These are phyloP conservation scores for Dryomyza anilis DNA, from an alignment of 2,888 invertebrate genomes.

Conservation along the genomic window DNA sequence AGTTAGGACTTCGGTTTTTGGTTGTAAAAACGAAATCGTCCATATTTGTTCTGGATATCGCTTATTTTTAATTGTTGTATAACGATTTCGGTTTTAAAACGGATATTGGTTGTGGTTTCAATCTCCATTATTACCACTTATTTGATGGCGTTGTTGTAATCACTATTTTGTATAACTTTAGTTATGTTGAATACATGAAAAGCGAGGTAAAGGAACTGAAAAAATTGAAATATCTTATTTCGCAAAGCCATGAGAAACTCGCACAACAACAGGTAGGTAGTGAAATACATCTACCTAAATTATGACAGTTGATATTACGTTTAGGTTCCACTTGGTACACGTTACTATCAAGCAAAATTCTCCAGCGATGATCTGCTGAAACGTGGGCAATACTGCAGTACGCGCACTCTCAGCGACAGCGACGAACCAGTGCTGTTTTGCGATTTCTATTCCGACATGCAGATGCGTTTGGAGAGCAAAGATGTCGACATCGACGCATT, in stretches of 20 bases:
- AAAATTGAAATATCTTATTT: constrained; percentile 51
- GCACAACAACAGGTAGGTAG: constrained; percentile 52
- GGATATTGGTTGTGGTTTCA: no score
- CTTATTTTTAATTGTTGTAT: no score
- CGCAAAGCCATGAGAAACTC: constrained; percentile 52
- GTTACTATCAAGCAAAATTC: constrained; percentile 49
- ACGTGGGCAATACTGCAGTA: constrained; percentile 59
- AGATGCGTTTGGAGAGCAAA: constrained; percentile 58
- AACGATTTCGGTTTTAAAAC: no score
- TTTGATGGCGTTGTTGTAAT: no score
- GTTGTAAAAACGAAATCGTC: no score
- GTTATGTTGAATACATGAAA: constrained; percentile 58
- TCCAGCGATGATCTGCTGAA: constrained; percentile 52
- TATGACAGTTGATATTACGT: background rate
- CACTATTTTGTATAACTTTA: no score
- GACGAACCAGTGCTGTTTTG: constrained; percentile 59
- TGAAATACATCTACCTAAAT: background rate
- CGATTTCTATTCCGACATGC: constrained; percentile 60
- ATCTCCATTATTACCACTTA: no score
- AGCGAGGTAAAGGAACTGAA: constrained; percentile 56
- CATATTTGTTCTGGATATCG: no score
- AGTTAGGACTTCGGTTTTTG: no score
- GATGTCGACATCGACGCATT: constrained; percentile 57
- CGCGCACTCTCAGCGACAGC: constrained; percentile 51
- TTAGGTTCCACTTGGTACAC: constrained; percentile 53